Base-by-base conservation (phyloP, 2,888 invertebrate genomes). In the Acleris sparsana region DNA sequence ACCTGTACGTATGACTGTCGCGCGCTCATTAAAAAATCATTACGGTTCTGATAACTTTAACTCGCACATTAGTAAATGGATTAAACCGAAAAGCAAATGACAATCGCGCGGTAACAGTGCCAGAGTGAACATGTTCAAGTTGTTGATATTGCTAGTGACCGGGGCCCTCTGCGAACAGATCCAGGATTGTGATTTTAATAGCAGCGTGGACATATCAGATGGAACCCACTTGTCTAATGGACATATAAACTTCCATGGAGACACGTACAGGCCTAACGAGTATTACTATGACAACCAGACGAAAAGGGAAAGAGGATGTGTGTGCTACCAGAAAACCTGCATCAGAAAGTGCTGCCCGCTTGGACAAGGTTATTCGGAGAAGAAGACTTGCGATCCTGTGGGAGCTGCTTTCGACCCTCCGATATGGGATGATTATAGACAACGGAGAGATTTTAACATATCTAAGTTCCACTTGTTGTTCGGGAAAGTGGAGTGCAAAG, bases 341-440 rank as follows among this genome's bases (percentile, higher is more conserved):
- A 55, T 83, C 0, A 67, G 76, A 5, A 90, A 89, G 68, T 90
- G 90, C 51, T 90, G 90, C 60, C 83, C 82, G 0, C 64, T 73
- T 0, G 88, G 87, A 0, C 69, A 70, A n/a, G 83, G 73, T 0
- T 83, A 81, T 53, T n/a, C 6, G 0, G 13, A 5, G 0, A 52
- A 33, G 2, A 80, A 69, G n/a, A n/a, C 0, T 0, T 90, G 90
- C 72, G 72, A 75, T 0, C 67, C 72, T 16, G 56, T 73, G 2
- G 55, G 63, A 0, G 73, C 33, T 7, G 62, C 63, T 0, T 87
- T 89, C n/a, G 71, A 82, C 9, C 82, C 83, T 0, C 79, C 81
- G 0, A 72, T 89, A 4, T 80, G 80, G 78, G 73, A 84, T 51
- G 69, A 78, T 1, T 75, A 73, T 59, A 71, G 63, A 2, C 1